Conservation (phyloP, 2,113 vertebrate species). For the Ictalurus furcatus region DNA sequence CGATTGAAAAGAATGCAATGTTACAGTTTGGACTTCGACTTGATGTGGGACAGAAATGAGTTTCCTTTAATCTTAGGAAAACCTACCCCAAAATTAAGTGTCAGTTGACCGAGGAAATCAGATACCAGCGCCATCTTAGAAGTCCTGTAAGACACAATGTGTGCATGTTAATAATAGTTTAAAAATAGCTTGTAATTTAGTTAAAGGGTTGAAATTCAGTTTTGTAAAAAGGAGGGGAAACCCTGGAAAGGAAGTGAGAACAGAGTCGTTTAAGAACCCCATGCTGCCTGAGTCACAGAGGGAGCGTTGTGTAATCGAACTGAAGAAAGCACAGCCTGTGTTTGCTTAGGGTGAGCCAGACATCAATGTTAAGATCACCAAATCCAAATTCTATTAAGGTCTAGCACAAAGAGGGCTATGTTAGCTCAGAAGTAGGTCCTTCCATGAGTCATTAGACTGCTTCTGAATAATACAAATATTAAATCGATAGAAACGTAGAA, state of each 20-base stretch:
- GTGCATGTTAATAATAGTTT: slow-evolving; percentile 1
- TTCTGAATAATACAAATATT: neutral
- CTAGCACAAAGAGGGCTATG: neutral
- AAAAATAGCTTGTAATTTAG: neutral
- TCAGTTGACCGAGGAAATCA: slow-evolving; percentile 75
- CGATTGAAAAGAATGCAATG: neutral
- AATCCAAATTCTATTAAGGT: neutral
- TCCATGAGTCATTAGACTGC: neutral
- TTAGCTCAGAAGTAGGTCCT: neutral
- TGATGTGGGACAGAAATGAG: neutral
- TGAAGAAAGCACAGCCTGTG: slow-evolving; percentile 31
- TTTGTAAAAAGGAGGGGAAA: neutral
- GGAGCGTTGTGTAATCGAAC: slow-evolving; percentile 22
- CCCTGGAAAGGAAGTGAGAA: neutral
- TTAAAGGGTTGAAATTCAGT: neutral
- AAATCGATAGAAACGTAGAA: neutral
- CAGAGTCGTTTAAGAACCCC: slow-evolving; percentile 1
- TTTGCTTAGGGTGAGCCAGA: slow-evolving; percentile 39
- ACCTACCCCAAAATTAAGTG: slow-evolving; percentile 70
- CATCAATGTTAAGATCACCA: neutral
- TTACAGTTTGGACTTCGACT: neutral
- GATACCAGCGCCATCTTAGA: slow-evolving; percentile 71
- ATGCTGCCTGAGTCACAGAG: slow-evolving; percentile 24
- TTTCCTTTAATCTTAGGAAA: neutral
- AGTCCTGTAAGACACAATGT: slow-evolving; percentile 57